phyloP scores from a whole-genome alignment of 2,888 invertebrate genomes.

The Halocaridina rubra region DNA sequence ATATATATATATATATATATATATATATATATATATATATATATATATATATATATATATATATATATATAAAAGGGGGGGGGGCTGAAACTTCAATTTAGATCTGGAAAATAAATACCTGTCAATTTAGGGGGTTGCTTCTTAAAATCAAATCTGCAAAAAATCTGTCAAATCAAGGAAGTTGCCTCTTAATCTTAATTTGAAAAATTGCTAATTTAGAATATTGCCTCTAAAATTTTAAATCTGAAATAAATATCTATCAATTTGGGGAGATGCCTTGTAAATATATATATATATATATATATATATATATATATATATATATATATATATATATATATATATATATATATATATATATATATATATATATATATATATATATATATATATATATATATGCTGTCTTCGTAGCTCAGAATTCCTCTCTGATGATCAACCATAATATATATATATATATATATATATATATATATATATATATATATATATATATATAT shows the following conservation, averaged over 20 bases:
- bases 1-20: conserved; percentile 30
- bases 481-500: background rate
- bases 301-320: too few relatives aligned
- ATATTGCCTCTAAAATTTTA: conserved; percentile 79
- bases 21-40: conserved; percentile 34
- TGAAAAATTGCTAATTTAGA: conserved; percentile 77
- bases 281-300: too few relatives aligned
- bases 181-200: conserved; percentile 57
- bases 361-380: too few relatives aligned
- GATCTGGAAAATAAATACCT: too few relatives aligned
- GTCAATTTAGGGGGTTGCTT: background rate
- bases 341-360: too few relatives aligned
- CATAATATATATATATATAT: conserved; percentile 51
- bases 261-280: too few relatives aligned
- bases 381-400: too few relatives aligned
- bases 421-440: too few relatives aligned
- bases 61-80: background rate
- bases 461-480: background rate
- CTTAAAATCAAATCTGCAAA: background rate
- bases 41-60: conserved; percentile 12
- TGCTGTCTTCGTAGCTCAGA: too few relatives aligned
- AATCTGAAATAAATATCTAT: too few relatives aligned
- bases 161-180: background rate
- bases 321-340: too few relatives aligned
- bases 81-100: too few relatives aligned